Base-by-base conservation (phyloP, 2,113 vertebrate genomes). In the Rana temporaria region DNA sequence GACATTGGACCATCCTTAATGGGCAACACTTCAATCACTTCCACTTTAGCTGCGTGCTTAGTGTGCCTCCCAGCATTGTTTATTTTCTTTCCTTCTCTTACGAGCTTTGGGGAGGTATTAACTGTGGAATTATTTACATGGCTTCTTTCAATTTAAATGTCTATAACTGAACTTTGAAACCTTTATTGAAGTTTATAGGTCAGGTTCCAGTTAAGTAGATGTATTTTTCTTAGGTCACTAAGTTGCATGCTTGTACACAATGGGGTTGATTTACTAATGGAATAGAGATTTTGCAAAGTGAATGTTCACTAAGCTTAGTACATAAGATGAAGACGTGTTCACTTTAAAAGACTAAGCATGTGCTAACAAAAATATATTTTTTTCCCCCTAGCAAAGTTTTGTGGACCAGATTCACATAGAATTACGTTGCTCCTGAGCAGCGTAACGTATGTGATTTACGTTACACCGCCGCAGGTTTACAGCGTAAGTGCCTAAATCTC, bases 21-120 rank as follows among this genome's bases (percentile, higher is more conserved):
- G 81, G 81, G 81, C 81, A 83, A 32, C 71, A 76, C 81, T 83
- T 83, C 81, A 83, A 83, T 83, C 81, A 76, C 81, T 83, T 83
- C 71, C 64, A 68, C 72, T 83, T 60, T 83, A 76, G 81, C 72
- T 67, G 72, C 53, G 48, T 76, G 65, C 60, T 83, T 76, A 75
- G 76, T 76, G 72, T 15, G 32, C 72, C 81, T 76, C 60, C 71
- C 22, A 8, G 64, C 59, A 30, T 83, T 83, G 81, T 76, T 60
- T 68, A 67, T 60, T 76, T 76, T 57, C 60, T 66, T 67, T 42
- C n/a, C 53, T 48, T 67, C 53, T 75, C 62, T 57, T 57, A 65
- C 62, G 76, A 67, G 81, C 62, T 76, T 56, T 55, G 30, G 65
- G 56, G 60, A 56, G 70, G 70, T 66, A 82, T 82, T 82, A 82